Conservation (phyloP, 2,888 invertebrate genomes). For the Meandrusa payeni region DNA sequence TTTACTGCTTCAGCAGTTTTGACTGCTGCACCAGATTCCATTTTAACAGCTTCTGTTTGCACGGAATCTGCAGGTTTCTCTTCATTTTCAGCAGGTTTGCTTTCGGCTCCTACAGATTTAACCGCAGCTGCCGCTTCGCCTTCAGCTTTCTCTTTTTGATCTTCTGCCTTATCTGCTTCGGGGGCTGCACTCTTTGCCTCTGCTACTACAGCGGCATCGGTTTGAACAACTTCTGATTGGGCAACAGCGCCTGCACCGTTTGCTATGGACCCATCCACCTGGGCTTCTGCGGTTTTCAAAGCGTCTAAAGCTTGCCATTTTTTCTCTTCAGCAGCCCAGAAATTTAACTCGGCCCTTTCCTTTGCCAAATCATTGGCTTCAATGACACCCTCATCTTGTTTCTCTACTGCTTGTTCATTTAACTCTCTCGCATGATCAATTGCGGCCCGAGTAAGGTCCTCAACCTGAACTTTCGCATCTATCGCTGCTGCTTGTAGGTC, state of each 20-base stretch:
- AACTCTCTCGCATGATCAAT: slow-evolving; percentile 49
- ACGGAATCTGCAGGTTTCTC: slow-evolving; percentile 30
- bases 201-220: slow-evolving; percentile 30
- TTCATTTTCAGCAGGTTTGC: slow-evolving; percentile 25
- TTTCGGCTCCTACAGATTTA: slow-evolving; percentile 32
- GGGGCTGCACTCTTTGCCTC: slow-evolving; percentile 19
- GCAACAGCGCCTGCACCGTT: slow-evolving; percentile 41
- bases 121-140: slow-evolving; percentile 34
- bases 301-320: slow-evolving; percentile 68
- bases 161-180: slow-evolving; percentile 20
- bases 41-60: slow-evolving; percentile 32
- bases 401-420: slow-evolving; percentile 46
- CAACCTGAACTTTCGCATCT: slow-evolving; percentile 48
- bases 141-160: slow-evolving; percentile 29
- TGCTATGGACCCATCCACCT: slow-evolving; percentile 53
- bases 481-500: slow-evolving; percentile 67
- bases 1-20: slow-evolving; percentile 15
- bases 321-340: slow-evolving; percentile 60
- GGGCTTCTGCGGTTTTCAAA: slow-evolving; percentile 55
- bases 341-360: slow-evolving; percentile 40
- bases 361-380: slow-evolving; percentile 41
- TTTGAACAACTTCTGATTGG: slow-evolving; percentile 15
- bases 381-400: slow-evolving; percentile 43
- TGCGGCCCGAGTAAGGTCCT: slow-evolving; percentile 46
- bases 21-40: slow-evolving; percentile 26